These are phyloP conservation scores for Caerostris extrusa DNA, from an alignment of 1,140 invertebrate genomes.

Conservation along the genomic window DNA sequence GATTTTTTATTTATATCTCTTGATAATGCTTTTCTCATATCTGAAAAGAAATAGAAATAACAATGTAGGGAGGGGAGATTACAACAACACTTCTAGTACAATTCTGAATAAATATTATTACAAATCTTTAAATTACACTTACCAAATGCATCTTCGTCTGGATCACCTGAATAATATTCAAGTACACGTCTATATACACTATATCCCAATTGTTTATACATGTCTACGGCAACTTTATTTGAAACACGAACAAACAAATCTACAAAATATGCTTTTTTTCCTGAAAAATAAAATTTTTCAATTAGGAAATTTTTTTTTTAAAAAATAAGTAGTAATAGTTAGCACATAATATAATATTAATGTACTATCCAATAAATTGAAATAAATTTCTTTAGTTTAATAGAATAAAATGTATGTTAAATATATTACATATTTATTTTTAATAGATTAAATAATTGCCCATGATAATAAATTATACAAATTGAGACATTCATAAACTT, in stretches of 20 bases:
- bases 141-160: conserved; percentile 99
- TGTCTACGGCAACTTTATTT: conserved; percentile 97
- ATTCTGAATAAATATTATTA: not conserved
- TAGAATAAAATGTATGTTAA: no score
- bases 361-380: no score
- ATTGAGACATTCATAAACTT: no score
- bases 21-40: conserved; percentile 99
- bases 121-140: conserved; percentile 79
- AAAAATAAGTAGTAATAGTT: no score
- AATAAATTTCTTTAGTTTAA: no score
- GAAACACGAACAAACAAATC: conserved; percentile 99
- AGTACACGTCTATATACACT: conserved; percentile 97
- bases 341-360: no score
- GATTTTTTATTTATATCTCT: conserved; percentile 96
- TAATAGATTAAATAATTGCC: no score
- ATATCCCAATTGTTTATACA: conserved; percentile 98
- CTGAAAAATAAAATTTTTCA: conserved; percentile 80
- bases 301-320: no score
- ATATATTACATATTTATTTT: no score
- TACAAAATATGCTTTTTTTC: conserved; percentile 98
- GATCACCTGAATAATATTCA: conserved; percentile 98
- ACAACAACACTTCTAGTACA: no score
- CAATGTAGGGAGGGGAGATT: not conserved
- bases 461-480: no score
- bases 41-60: conserved; percentile 84